Conservation (phyloP, 1,140 invertebrate genomes). For the Stegodyphus mimosarum region DNA sequence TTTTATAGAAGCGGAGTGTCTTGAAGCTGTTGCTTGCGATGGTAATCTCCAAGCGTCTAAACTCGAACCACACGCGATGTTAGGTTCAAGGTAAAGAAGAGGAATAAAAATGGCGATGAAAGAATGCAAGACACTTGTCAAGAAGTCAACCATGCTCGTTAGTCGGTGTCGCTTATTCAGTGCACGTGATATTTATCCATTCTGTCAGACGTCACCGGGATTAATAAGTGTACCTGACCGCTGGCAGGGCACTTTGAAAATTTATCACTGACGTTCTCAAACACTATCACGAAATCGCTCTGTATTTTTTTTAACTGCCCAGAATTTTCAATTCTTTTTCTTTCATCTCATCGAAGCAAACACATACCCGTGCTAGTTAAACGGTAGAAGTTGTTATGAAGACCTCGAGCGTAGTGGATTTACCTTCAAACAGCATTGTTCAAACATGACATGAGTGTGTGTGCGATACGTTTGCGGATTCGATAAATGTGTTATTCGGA, state of each 20-base stretch:
- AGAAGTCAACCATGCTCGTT: conserved; percentile 50
- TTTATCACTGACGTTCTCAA: conserved; percentile 35
- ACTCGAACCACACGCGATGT: background rate
- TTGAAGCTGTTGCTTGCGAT: background rate
- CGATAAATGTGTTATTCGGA: no score
- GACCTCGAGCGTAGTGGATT: background rate
- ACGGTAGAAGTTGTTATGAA: background rate
- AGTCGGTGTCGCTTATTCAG: conserved; percentile 26
- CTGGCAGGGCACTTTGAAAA: conserved; percentile 17
- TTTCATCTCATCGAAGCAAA: background rate
- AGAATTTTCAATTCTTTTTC: background rate
- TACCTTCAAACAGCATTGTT: no score
- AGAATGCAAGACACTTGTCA: conserved; percentile 34
- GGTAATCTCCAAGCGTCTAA: no score
- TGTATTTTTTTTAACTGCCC: conserved; percentile 25
- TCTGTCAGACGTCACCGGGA: conserved; percentile 43
- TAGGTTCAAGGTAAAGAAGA: conserved; percentile 9
- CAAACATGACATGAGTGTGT: no score
- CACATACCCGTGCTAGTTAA: background rate
- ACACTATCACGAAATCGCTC: background rate
- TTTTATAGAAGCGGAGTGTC: background rate
- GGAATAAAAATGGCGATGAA: conserved; percentile 5
- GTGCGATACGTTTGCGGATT: no score
- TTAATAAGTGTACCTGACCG: conserved; percentile 51
- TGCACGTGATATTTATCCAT: conserved; percentile 50